Base-by-base conservation (phyloP, 2,797 vertebrate genomes). In the Aulostomus chinensis region DNA sequence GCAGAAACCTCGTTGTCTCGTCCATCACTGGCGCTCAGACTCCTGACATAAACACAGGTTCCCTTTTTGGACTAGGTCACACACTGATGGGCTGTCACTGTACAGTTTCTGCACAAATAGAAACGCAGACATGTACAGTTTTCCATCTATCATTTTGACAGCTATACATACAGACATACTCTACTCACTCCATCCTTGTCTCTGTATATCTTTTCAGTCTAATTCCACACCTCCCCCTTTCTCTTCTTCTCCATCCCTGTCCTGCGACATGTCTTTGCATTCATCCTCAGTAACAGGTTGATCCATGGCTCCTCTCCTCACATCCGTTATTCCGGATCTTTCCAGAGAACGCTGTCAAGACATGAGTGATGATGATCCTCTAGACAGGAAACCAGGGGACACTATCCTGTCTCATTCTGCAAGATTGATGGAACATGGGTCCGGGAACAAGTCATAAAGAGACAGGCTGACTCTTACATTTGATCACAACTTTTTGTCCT, bases 311-410 rank as follows among this genome's bases (percentile, higher is more conserved):
- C 56, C 55, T 36, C 62, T 69, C 47, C 67, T 71, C 70, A 84
- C 81, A 78, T 85, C 82, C 49, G 85, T 87, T 87, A 83, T 82
- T 80, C 80, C 78, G 73, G 85, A 85, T 77, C 58, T 86, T 76
- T 77, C 68, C 58, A 9, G 68, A 30, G 17, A 73, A 63, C 26
- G 1, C 37, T 76, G 84, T 81, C 83, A 70, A 47, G 51, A 37
- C 11, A 51, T 88, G 81, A 86, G 62, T 69, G 66, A 87, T 85
- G 76, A 81, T 72, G 76, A 78, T 75, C 73, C 76, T 71, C 70
- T 30, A 57, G 65, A 83, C 84, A 89, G 89, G 88, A 91, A 90
- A 74, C 82, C 73, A 54, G 75, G 63, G 80, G 80, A 84, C 62
- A 62, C 66, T 70, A 58, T 68, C 70, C 73, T 61, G 64, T 81